Base-by-base conservation (phyloP, 1,140 invertebrate species). In the Euura saliciscinereae region DNA sequence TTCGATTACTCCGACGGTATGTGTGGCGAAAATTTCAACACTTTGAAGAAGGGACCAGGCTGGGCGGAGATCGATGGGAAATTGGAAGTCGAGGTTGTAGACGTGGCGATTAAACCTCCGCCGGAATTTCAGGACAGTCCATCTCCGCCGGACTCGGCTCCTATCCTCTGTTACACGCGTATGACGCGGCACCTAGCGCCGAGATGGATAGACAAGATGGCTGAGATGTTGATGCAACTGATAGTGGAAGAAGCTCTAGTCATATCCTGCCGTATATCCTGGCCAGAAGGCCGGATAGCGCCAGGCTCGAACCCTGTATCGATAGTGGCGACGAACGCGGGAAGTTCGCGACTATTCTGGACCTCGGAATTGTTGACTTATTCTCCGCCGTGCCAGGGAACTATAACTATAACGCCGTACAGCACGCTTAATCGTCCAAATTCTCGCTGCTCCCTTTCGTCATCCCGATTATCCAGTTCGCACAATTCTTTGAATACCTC, bases 21-120 rank as follows among this genome's bases (percentile, higher is more conserved):
- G 89, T 93, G 92, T 77, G 91, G 92, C 44, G 93, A 94, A 83
- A 93, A 94, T 81, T 95, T 94, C 80, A 94, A 94, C 80, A 95
- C 93, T 6, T 86, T 95, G 71, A 95, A 94, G 79, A 95, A 95
- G 85, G 93, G 92, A 43, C 92, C 93, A 42, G 88, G 88, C 66
- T 90, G 89, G 88, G 84, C 82, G 6, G 89, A 90, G 73, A 64
- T 85, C 7, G 79, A 86, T n/a, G 79, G 83, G 4, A 85, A 84
- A 69, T 70, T 86, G 4, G 84, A 84, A 68, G 84, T 86, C 0
- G 86, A 85, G 71, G 85, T 86, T 13, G 85, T 84, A 2, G 85
- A 86, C 11, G 85, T 87, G 13, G 91, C 93, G 13, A 94, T 95
- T 77, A 93, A 94, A 78, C 94, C 94, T 70, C 94, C 94, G 4